Evolutionary conservation across 2,113 vertebrate species (phyloP), one percentile per base, ranked within the genome.

Genomic region (Malurus cyaneus): DNA sequence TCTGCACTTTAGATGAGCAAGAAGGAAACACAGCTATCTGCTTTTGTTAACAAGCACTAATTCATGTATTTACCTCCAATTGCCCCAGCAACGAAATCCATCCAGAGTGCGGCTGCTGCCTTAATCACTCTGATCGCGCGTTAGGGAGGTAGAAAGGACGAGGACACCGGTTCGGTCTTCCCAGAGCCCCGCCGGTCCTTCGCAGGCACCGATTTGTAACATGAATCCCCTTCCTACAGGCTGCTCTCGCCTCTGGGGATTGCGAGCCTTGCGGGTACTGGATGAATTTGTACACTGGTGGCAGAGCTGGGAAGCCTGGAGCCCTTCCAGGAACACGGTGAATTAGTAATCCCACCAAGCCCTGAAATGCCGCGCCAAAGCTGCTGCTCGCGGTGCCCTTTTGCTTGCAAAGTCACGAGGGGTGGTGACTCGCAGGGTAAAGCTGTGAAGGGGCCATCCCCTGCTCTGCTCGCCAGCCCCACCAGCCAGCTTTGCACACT

Each of bases 11-110:
- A 80, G 62, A 72, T 26, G 50, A 78, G 62, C 26, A 24, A 57
- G 74, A 81, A 83, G 39, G 28, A 94, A 93, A 81, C 39, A 50
- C 56, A 73, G 53, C 34, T 2, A 52, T 28, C 76, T 86, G 77
- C 67, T 81, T 57, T 86, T 25, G 19, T 19, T 41, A 36, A 23
- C 36, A 19, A 72, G 32, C 56, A 18, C 28, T 31, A 42, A 28
- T 36, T 69, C 6, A 18, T 17, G 64, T 70, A 93, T 95, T 97
- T 98, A 99, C 99, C 99, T 99, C 99, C 99, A 14, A 99, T 96
- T 56, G 99, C 99, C 86, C 99, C 99, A 11, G 99, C 99, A 84
- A 99, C 93, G 97, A 99, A 99, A 97, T 99, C 98, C 92, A 99
- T 98, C 94, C 98, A 94, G 89, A 29, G 2, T 3, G 66, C 31